phyloP scores from a whole-genome alignment of 2,888 invertebrate species.

The Polymixis flavicincta region DNA sequence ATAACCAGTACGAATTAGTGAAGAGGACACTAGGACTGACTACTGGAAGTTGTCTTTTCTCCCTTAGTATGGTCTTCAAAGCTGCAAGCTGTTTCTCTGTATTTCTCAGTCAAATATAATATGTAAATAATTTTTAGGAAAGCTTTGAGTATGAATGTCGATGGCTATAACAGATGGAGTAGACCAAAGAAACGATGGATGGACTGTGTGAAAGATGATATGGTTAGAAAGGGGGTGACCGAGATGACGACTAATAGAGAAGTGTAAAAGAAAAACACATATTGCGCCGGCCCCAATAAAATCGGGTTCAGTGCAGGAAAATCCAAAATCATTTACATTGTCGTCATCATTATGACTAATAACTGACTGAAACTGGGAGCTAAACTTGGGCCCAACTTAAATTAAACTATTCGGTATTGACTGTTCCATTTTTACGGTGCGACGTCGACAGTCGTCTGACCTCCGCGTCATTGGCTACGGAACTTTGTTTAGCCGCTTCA shows the following conservation, averaged over 20 bases:
- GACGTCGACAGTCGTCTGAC: slow-evolving; percentile 21
- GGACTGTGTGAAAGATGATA: too few species aligned
- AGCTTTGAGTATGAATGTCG: too few species aligned
- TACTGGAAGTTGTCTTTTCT: neutral
- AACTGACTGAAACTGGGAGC: too few species aligned
- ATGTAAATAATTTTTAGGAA: too few species aligned
- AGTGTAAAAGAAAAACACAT: too few species aligned
- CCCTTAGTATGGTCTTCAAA: neutral
- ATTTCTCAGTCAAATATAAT: neutral
- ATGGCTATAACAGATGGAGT: too few species aligned
- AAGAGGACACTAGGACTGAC: neutral
- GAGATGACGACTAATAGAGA: too few species aligned
- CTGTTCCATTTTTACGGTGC: slow-evolving; percentile 33
- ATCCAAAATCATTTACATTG: neutral
- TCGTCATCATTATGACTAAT: neutral
- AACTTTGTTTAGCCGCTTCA: slow-evolving; percentile 39
- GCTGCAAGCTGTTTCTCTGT: neutral
- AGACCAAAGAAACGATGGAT: too few species aligned
- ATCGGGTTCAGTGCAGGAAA: too few species aligned
- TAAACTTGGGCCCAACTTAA: slow-evolving; percentile 26
- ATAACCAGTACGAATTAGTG: neutral
- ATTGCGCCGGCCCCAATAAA: too few species aligned
- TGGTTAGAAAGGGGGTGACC: too few species aligned
- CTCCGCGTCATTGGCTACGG: slow-evolving; percentile 7
- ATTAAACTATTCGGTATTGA: slow-evolving; percentile 5